These are phyloP conservation scores for Antennarius striatus DNA, from an alignment of 2,113 vertebrate genomes.

Conservation along the genomic window DNA sequence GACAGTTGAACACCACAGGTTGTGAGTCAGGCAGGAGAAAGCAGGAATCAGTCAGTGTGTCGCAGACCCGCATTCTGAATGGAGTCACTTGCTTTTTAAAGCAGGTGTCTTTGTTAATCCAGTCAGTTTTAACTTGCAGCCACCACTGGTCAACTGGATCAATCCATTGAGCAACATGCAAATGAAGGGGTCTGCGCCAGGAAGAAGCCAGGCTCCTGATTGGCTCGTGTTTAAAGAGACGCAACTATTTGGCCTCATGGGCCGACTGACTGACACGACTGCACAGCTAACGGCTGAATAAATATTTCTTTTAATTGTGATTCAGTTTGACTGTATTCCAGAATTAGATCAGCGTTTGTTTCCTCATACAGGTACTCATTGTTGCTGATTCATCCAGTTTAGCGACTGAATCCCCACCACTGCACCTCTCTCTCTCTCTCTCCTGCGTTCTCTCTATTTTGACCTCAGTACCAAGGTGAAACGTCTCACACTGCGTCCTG, in stretches of 20 bases:
- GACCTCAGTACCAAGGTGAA: slow-evolving; percentile 67
- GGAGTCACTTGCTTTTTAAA: not conserved
- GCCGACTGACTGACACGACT: not conserved
- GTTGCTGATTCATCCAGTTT: slow-evolving; percentile 48
- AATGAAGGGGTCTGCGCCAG: slow-evolving; percentile 8
- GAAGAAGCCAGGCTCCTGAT: slow-evolving; percentile 8
- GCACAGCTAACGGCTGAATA: not conserved
- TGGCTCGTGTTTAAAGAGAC: not conserved
- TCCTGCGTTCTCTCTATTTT: slow-evolving; percentile 11
- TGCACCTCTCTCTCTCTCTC: slow-evolving; percentile 1
- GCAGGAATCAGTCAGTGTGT: too few species aligned
- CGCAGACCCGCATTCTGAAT: not conserved
- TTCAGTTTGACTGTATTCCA: too few species aligned
- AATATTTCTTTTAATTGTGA: not conserved
- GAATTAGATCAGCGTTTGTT: not conserved
- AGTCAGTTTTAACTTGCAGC: not conserved
- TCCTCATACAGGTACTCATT: not conserved
- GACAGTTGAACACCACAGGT: too few species aligned
- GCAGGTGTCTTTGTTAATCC: not conserved
- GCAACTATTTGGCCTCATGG: not conserved
- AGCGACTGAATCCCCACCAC: slow-evolving; percentile 17
- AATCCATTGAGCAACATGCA: slow-evolving; percentile 22
- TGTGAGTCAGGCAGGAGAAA: too few species aligned
- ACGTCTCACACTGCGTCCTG: slow-evolving; percentile 37
- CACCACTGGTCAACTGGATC: slow-evolving; percentile 1